phyloP scores from a whole-genome alignment of 2,888 invertebrate genomes.

The Sinopyrophorus schimmeli region DNA sequence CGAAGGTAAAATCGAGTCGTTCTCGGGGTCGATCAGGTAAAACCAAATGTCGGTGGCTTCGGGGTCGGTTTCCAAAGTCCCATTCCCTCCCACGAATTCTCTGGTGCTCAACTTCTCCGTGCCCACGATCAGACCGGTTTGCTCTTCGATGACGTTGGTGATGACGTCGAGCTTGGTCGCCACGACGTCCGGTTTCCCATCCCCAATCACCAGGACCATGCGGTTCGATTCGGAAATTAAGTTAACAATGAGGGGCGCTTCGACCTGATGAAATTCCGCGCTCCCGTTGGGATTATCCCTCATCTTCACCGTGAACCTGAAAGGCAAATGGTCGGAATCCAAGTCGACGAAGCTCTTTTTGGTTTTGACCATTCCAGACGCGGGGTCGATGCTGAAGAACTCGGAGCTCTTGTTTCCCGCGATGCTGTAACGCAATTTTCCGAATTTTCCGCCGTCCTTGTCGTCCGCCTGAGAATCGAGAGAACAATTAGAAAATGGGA shows the following conservation, averaged over 20 bases:
- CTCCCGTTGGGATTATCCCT: conserved; percentile 72
- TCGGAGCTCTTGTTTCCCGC: conserved; percentile 56
- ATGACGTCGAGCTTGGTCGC: conserved; percentile 60
- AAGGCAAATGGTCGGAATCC: conserved; percentile 66
- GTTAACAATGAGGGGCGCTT: conserved; percentile 73
- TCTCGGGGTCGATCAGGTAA: conserved; percentile 79
- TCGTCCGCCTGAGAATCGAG: conserved; percentile 75
- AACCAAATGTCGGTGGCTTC: conserved; percentile 86
- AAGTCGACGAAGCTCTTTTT: conserved; percentile 73
- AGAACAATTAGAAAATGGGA: neutral
- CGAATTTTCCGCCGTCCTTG: conserved; percentile 81
- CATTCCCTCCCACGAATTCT: conserved; percentile 73
- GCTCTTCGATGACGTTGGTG: conserved; percentile 68
- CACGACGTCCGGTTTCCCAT: conserved; percentile 73
- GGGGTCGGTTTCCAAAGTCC: conserved; percentile 70
- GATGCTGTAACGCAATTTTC: conserved; percentile 72
- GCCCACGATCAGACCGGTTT: conserved; percentile 75
- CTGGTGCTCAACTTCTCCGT: conserved; percentile 83
- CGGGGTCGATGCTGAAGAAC: conserved; percentile 73
- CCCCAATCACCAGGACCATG: conserved; percentile 75
- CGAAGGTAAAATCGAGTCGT: conserved; percentile 72
- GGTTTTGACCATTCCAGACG: conserved; percentile 77
- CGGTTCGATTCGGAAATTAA: conserved; percentile 77
- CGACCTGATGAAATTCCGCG: conserved; percentile 64
- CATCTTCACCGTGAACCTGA: conserved; percentile 73